Evolutionary conservation across 2,888 invertebrate species (phyloP), one percentile per base, ranked within the genome.

Genomic region (Sarcophaga rosellei): DNA sequence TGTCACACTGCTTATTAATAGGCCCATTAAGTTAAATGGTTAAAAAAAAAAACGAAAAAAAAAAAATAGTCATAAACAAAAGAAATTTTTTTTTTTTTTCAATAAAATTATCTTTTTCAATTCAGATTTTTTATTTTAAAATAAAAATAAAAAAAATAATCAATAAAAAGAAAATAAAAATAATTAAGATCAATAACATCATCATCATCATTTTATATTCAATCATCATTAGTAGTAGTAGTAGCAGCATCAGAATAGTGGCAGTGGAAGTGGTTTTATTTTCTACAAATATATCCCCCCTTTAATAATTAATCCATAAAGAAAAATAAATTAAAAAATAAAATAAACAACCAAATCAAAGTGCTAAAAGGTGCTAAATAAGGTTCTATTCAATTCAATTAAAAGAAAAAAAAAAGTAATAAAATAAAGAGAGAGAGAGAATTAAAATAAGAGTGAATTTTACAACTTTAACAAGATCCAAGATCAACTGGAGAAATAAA

Each of bases 111-210:
- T 57, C n/a, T 15, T 11, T 8, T n/a, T 35, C n/a, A 65, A 57
- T n/a, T 72, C 21, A 68, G 73, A 12, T 21, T 47, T 63, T 53
- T 69, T 69, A 65, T 80, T 80, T 74, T 15, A 75, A 53, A 17
- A 70, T 25, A 62, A 70, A 44, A 45, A n/a, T 61, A 25, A 65
- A 11, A 59, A 11, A 68, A 77, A 61, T 61, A 74, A 25, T 63
- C 75, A 21, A 57, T 72, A 35, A 44, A 44, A 6, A 72, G 2
- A 57, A 65, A 59, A 11, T 20, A 6, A 8, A 44, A 35, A 20
- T 69, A 47, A 76, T 72, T 63, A 73, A 73, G 76, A 76, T 85
- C 73, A 84, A 81, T 75, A 84, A 68, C 81, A 81, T 78, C 78
- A 70, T 68, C 66, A 72, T 47, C 63, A 53, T 61, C 25, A 57